Base-by-base conservation (phyloP, 2,797 vertebrate genomes). In the Pseudochirops corinnae region DNA sequence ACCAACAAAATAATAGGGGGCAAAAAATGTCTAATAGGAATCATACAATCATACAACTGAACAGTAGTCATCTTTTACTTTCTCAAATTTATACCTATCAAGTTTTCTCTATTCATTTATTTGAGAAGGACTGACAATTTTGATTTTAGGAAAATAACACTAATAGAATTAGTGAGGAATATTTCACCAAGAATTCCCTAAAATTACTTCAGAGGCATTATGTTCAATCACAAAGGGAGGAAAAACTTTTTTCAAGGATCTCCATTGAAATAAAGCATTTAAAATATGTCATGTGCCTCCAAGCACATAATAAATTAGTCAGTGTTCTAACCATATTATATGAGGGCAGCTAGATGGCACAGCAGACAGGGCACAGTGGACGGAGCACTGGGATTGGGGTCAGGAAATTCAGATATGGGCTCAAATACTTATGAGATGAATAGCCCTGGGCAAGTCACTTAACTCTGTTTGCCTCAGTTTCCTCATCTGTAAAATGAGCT, bases 161-260 rank as follows among this genome's bases (percentile, higher is more conserved):
- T 90, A 56, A 39, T 0, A 55, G 90, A 94, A 60, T 93, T 55
- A 90, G 93, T 92, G 92, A 93, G 56, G 29, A 91, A 55, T 52
- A 24, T 26, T 74, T 5, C 33, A 26, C 50, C 92, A 74, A 55
- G 16, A 50, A 55, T 52, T 93, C 53, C 28, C 33, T 26, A 95
- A 55, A 46, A 56, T 91, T 39, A 4, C 29, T 90, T 90, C 74
- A 90, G 29, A 53, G 46, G 50, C 53, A 92, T 92, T 56, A 4
- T 92, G 4, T 93, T 74, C 90, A 92, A 96, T 96, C 39, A 46
- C 53, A 92, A 91, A 90, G 57, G 24, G 0, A 16, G 2, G 0
- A 28, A 39, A 24, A 5, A 93, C 91, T 95, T 93, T 91, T 55
- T 92, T 94, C 91, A 93, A 97, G 93, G n/a, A 56, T 21, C 5